Base-by-base conservation (phyloP, 2,797 vertebrate species). In the Periparus ater region DNA sequence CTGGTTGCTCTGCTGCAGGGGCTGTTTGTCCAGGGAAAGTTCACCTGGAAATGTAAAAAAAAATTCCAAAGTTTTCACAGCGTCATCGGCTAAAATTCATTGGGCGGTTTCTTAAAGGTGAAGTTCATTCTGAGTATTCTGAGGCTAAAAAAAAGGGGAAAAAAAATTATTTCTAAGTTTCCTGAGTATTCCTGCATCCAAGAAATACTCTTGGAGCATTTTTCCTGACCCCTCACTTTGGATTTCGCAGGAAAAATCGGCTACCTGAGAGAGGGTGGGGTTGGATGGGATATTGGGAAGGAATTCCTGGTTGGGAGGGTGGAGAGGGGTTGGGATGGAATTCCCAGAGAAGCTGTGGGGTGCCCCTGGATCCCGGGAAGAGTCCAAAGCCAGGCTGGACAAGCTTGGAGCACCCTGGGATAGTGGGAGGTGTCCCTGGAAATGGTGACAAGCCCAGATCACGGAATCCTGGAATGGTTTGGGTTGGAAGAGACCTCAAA, bases 1-100 rank as follows among this genome's bases (percentile, higher is more conserved):
- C 63, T 16, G 23, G 18, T 77, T 80, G 51, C 62, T 89, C 67
- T 42, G 29, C 47, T 79, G 53, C 90, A 16, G 22, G 34, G 18
- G 42, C 66, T 72, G 29, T 92, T 92, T 80, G 62, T 36, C 62
- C n/a, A 65, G 81, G 76, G 70, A 89, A 95, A 91, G 32, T 96
- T 96, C 79, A 89, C 84, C 92, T 91, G 93, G 80, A 58, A 60
- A 89, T 27, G 42, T 11, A 25, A 70, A 78, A 73, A 40, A 34
- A 40, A 34, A 48, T 17, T 30, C 32, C 38, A 10, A 63, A 63
- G 17, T 72, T 79, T 74, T 89, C 17, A 6, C n/a, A 58, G 70
- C 3, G 3, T 86, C 79, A 25, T 60, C 17, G 4, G 51, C 25
- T 54, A 48, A 86, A 86, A 38, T 2, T 10, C 10, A 7, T 21